Conservation (phyloP, 92 coral and sea anemone species). For the Bergia sp. region DNA sequence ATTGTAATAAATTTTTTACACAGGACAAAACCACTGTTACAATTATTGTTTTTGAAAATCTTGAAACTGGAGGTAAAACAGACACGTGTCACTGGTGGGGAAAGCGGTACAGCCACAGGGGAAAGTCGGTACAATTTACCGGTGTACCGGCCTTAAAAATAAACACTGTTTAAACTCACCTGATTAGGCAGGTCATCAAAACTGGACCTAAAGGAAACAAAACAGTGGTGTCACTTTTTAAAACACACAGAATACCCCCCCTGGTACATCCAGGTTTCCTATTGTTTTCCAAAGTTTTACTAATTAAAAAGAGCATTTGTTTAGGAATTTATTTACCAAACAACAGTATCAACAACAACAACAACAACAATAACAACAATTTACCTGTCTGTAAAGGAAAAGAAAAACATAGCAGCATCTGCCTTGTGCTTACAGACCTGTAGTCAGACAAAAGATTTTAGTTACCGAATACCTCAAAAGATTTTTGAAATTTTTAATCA, state of each 20-base stretch:
- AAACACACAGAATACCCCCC: too few species aligned
- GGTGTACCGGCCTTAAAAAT: too few species aligned
- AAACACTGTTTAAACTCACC: conserved; percentile 46
- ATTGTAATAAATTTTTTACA: too few species aligned
- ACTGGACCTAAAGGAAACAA: conserved; percentile 68
- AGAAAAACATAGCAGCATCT: conserved; percentile 91
- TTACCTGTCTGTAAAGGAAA: conserved; percentile 97
- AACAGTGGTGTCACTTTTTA: too few species aligned
- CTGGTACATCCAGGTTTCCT: too few species aligned
- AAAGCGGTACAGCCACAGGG: neutral
- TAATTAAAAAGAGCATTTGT: too few species aligned
- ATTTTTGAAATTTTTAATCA: neutral
- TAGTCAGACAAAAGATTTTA: neutral
- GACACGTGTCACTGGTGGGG: neutral
- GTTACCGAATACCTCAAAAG: neutral
- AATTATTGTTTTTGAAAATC: too few species aligned
- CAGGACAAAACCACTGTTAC: too few species aligned
- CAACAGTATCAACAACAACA: too few species aligned
- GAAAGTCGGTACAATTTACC: too few species aligned
- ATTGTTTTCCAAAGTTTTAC: too few species aligned
- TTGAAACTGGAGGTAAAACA: too few species aligned
- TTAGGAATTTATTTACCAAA: neutral
- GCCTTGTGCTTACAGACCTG: conserved; percentile 85
- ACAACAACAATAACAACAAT: neutral
- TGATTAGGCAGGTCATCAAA: conserved; percentile 88